Percentiles rank a stretch among this genome's conserved stretches.
These are phyloP conservation scores for Drosophila emarginata DNA, from an alignment of 2,888 invertebrate species.

Conservation along the genomic window DNA sequence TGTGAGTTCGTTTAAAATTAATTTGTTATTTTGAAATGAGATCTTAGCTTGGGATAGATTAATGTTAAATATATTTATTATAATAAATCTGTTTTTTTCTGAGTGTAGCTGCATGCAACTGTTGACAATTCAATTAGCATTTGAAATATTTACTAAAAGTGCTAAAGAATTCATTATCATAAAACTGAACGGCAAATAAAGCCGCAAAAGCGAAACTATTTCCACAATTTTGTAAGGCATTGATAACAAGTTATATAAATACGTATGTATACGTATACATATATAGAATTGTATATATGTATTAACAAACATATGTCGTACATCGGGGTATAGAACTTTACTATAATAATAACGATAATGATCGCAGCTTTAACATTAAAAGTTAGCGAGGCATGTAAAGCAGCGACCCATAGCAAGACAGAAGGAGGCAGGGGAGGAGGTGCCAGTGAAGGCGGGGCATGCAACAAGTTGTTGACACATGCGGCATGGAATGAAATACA, in stretches of 20 bases:
- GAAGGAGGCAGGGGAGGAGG: neutral
- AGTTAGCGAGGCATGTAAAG: slow-evolving; percentile 61
- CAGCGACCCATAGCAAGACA: slow-evolving; percentile 58
- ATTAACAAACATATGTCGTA: too few species aligned
- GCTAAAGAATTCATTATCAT: slow-evolving; percentile 33
- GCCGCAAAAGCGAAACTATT: slow-evolving; percentile 54
- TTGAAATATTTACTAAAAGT: slow-evolving; percentile 9
- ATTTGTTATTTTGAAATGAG: too few species aligned
- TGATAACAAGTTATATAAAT: slow-evolving; percentile 63
- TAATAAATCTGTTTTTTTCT: neutral
- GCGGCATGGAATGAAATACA: slow-evolving; percentile 34
- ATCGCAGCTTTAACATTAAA: slow-evolving; percentile 38
- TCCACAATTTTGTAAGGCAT: slow-evolving; percentile 49
- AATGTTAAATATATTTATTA: too few species aligned
- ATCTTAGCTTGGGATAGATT: too few species aligned
- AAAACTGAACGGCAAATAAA: slow-evolving; percentile 16
- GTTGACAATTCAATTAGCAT: slow-evolving; percentile 10
- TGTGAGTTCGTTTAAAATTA: too few species aligned
- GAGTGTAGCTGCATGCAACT: neutral
- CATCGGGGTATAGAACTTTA: slow-evolving; percentile 27
- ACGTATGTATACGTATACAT: neutral
- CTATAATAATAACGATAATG: slow-evolving; percentile 24
- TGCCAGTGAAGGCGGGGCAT: slow-evolving; percentile 43
- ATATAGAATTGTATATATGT: neutral
- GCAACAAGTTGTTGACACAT: slow-evolving; percentile 67